A percentile compares a stretch with the other conserved stretches of the same genome.
These are phyloP conservation scores for Cervus canadensis DNA, from an alignment of 2,113 vertebrate species.

Conservation along the genomic window DNA sequence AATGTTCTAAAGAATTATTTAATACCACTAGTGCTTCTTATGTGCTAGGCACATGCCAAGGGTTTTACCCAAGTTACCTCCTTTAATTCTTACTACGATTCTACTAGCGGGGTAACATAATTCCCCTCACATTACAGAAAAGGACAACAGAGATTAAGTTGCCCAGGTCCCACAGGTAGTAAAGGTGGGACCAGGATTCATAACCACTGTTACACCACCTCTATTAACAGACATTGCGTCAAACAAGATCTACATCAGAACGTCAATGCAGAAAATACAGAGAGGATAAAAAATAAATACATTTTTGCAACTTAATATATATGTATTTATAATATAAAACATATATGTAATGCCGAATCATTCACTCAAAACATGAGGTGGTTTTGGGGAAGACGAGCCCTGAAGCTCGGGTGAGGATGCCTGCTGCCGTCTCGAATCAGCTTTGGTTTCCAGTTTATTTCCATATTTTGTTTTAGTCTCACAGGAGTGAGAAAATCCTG, in stretches of 20 bases:
- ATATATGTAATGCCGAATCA: not conserved
- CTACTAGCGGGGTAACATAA: not conserved
- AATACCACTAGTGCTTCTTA: not conserved
- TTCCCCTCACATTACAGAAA: not conserved
- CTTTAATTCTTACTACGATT: not conserved
- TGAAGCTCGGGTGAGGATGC: not conserved
- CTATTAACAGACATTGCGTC: not conserved
- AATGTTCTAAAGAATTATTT: not conserved
- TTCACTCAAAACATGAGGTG: not conserved
- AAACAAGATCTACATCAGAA: not conserved
- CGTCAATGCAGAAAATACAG: not conserved
- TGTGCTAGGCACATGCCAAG: not conserved
- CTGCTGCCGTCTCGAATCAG: not conserved
- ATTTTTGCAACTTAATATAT: not conserved
- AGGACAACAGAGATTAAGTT: not conserved
- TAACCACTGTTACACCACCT: not conserved
- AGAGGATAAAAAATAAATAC: not conserved
- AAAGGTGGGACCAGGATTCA: not conserved
- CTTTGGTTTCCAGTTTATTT: not conserved
- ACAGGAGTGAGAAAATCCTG: conserved; percentile 39
- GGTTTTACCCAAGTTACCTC: not conserved
- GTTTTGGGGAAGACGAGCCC: not conserved
- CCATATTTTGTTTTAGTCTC: conserved; percentile 20
- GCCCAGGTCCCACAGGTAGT: not conserved
- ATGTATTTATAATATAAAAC: not conserved